Evolutionary conservation across 2,888 invertebrate genomes (phyloP), one percentile per base, ranked within the genome.

Genomic region (Nemotelus pantherinus): DNA sequence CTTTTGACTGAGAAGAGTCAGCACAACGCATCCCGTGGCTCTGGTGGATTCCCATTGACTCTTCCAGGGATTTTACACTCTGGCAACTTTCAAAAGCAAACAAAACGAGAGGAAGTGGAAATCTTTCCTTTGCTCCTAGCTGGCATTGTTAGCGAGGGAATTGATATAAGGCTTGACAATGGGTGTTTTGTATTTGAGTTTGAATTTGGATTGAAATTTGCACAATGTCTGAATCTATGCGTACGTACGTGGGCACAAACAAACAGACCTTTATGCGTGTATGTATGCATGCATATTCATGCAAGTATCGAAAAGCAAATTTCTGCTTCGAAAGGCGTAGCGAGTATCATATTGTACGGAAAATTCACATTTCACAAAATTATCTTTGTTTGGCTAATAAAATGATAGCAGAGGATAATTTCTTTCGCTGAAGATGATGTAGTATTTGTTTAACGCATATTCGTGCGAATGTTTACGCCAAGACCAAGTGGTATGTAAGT

Each of bases 11-110:
- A 43, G 65, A 9, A 25, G 47, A 45, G 7, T 45, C 65, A 50
- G 9, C 25, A 50, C 9, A 9, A 9, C 45, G 65, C 44, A 25
- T 45, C 65, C 41, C 47, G n/a, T 4, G 9, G 47, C 3, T 3
- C 41, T 45, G 25, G n/a, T 58, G 58, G 25, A n/a, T 39, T n/a
- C 43, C 47, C 47, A 45, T 2, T 63, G 7, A 4, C 41, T 47
- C 45, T 3, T 65, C 25, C 47, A 4, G 10, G 39, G 25, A 53
- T 48, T 68, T 68, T 39, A 68, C 68, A 68, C 50, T 68, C 48
- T 68, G 53, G 50, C 25, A 68, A 68, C n/a, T 68, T 53, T 68
- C 7, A 68, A 50, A 4, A 39, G 53, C 68, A 68, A 68, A 68
- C 41, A 68, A 68, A 43, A 41, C 68, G 68, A 68, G 50, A 68